Evolutionary conservation across 2,888 invertebrate species (phyloP), one percentile per base, ranked within the genome.

Genomic region (Pterostichus niger): DNA sequence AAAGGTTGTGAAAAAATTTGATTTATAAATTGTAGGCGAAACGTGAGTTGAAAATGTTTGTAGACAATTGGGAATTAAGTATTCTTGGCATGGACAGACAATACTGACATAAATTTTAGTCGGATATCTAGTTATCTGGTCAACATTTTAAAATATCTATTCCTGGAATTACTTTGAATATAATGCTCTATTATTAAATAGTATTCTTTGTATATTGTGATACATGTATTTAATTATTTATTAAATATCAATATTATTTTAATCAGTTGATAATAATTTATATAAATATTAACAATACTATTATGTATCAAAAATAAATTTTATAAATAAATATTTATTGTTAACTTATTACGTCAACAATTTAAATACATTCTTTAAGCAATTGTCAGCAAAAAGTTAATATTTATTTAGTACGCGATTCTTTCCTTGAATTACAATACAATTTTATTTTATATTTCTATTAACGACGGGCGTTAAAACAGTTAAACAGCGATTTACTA

Each of bases 51-150:
- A 33, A 49, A 49, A 49, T 49, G 10, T 31, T 35, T 64, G 33
- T 13, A 35, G 31, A 64, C 13, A 64, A 64, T 64, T 49, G 49
- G n/a, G 64, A 35, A n/a, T 64, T 49, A 13, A 64, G 13, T 33
- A 64, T 64, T 64, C 33, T 35, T 11, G 31, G 9, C 33, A 64
- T 17, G 33, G 35, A 31, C 4, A 13, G 31, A 64, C 64, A 64
- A 64, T 64, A n/a, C 33, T 64, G 64, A 64, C 64, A 35, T 64
- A 35, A 64, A 64, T 64, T 64, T 64, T 64, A 49, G 11, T 11
- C 11, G 33, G 13, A 64, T 64, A 64, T 10, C 49, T 35, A 64
- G 64, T 64, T 64, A n/a, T 64, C 13, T 64, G n/a, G 35, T 49
- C 2, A 49, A 49, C 11, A 13, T 35, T 64, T 13, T n/a, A 49